Base-by-base conservation (phyloP, 2,888 invertebrate genomes). In the Dastarcus helophoroides region DNA sequence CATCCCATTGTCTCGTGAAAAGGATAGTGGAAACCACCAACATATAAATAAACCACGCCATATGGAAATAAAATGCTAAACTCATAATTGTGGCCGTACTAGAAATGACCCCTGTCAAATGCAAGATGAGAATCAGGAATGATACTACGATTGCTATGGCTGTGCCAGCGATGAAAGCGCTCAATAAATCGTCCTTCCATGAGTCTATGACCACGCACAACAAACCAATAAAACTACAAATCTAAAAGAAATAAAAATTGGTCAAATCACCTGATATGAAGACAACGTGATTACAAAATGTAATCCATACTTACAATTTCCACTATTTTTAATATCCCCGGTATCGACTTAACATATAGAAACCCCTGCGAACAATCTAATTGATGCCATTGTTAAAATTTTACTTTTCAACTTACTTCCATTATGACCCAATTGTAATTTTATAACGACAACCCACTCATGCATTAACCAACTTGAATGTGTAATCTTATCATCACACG, bases 11-110 rank as follows among this genome's bases (percentile, higher is more conserved):
- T 6, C 6, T 33, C 4, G 33, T 33, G 17, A 42, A 16, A 8
- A 40, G 19, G 6, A 42, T 28, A 7, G 42, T 29, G 1, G 42
- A 38, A 2, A 36, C 32, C 4, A 36, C 26, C 22, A 35, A 23
- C 31, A 42, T 33, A 27, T 42, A 42, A 9, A 42, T 13, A 28
- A 40, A 35, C 30, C 36, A 38, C 12, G 32, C n/a, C 16, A 35
- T 6, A 22, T 42, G 30, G 19, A 37, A 36, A 32, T 40, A 42
- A 3, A 34, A 11, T 26, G 33, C 29, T 24, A 32, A 38, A 22
- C 33, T n/a, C n/a, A n/a, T n/a, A n/a, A n/a, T n/a, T n/a, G n/a
- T 22, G 22, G 16, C 29, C 17, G 35, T 26, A 19, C 35, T 11
- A 6, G 34, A 26, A 28, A 29, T 28, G 15, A 22, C 33, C 11